Evolutionary conservation across 2,888 invertebrate genomes (phyloP), one percentile per base, ranked within the genome.

Genomic region (Hemithea aestivaria): DNA sequence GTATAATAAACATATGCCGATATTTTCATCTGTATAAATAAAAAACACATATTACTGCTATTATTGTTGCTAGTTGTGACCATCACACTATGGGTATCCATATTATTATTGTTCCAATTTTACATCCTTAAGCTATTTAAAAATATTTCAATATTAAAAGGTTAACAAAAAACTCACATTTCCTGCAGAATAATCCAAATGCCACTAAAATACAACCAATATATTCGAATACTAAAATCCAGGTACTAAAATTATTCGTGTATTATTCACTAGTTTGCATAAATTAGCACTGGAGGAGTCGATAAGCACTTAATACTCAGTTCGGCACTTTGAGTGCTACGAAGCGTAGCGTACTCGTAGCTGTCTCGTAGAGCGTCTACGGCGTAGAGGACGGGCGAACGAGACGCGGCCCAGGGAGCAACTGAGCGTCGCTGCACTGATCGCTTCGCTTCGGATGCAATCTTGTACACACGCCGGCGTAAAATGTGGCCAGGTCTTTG

Each of bases 351-450:
- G n/a, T n/a, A 48, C 45, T 40, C 57, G 58, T 53, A 53, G 53
- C 46, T 43, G 44, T 47, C 40, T 40, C 54, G 30, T 25, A 33
- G 35, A 44, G 50, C 48, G 45, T 16, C 29, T 44, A 37, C 40
- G 49, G 34, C 45, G 43, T 47, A 50, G 40, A 25, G 59, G 47
- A 59, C 71, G 49, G 50, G 63, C 62, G 62, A 47, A 37, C 68
- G 57, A 51, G 48, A 43, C 56, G 65, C 58, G 50, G 40, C 61
- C 70, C 64, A 65, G 70, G 57, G 66, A 62, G 53, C 66, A 54
- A 80, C 80, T 79, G 73, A 69, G 62, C 58, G 46, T 51, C 45
- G 53, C 58, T 66, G 69, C 73, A 66, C 53, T 61, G 49, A 56
- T 53, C 57, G 50, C 51, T 53, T 49, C 50, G 50, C 51, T 48